Conservation (phyloP, 2,113 vertebrate genomes). For the Struthidea cinerea region DNA sequence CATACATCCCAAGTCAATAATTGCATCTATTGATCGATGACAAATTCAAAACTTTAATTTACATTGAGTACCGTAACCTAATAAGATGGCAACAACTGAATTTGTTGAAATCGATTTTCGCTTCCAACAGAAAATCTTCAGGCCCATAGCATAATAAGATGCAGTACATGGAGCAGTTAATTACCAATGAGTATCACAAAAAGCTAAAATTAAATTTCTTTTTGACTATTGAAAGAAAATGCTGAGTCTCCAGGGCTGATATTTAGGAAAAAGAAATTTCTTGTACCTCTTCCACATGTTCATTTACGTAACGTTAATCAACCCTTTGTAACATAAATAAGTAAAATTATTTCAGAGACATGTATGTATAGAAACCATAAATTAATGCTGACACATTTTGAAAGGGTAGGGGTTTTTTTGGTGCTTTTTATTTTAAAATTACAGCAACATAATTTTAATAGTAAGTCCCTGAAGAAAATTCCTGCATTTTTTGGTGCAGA, state of each 20-base stretch:
- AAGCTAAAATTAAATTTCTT: slow-evolving; percentile 2
- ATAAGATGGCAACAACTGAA: slow-evolving; percentile 66
- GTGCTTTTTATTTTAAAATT: not conserved
- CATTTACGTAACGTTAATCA: not conserved
- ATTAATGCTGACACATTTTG: not conserved
- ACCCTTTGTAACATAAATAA: not conserved
- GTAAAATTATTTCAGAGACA: not conserved
- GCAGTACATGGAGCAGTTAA: slow-evolving; percentile 27
- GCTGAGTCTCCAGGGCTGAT: not conserved
- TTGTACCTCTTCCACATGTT: not conserved
- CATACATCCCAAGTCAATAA: slow-evolving; percentile 68
- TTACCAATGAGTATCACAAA: slow-evolving; percentile 49
- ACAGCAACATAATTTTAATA: not conserved
- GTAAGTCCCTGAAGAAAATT: not conserved
- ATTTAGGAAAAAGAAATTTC: not conserved
- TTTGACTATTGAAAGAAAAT: not conserved
- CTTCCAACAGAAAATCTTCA: slow-evolving; percentile 63
- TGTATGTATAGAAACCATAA: not conserved
- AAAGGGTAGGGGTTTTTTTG: not conserved
- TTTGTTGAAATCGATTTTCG: slow-evolving; percentile 69
- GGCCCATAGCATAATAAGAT: not conserved
- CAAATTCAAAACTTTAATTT: slow-evolving; percentile 76
- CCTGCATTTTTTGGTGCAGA: not conserved
- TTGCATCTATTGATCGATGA: slow-evolving; percentile 64
- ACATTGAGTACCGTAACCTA: slow-evolving; percentile 65